These are phyloP conservation scores for Melanargia galathea DNA, from an alignment of 2,888 invertebrate species.

Conservation along the genomic window DNA sequence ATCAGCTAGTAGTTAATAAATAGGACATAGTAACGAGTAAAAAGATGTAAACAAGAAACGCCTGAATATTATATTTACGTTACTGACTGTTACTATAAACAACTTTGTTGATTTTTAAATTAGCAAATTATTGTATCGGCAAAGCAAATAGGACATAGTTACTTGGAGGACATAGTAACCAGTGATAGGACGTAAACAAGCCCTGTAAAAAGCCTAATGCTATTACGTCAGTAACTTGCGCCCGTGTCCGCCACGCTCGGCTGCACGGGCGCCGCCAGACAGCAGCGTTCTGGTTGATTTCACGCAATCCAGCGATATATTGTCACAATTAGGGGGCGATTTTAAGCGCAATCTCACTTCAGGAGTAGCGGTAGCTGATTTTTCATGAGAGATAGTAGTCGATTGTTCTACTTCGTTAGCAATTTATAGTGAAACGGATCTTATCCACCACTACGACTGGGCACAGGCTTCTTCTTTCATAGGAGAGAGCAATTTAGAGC, in stretches of 20 bases:
- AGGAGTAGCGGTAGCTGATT: constrained; percentile 21
- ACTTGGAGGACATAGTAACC: background rate
- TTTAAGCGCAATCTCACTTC: constrained; percentile 39
- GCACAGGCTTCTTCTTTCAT: too few species aligned
- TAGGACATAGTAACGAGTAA: too few species aligned
- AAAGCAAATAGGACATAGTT: background rate
- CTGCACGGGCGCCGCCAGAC: constrained; percentile 50
- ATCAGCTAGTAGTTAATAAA: too few species aligned
- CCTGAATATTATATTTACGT: too few species aligned
- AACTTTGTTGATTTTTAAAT: too few species aligned
- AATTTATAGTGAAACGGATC: too few species aligned
- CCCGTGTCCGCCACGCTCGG: constrained; percentile 27
- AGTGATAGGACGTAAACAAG: background rate
- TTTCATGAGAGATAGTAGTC: background rate
- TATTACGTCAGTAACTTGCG: constrained; percentile 12
- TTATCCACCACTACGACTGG: too few species aligned
- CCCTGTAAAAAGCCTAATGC: constrained; percentile 10
- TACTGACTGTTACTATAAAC: too few species aligned
- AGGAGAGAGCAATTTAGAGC: too few species aligned
- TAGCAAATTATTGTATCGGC: too few species aligned
- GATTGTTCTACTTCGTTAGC: too few species aligned
- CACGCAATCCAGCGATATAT: constrained; percentile 70
- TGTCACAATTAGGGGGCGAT: constrained; percentile 72
- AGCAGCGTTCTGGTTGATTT: constrained; percentile 66
- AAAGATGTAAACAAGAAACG: too few species aligned